Conservation (phyloP, 2,888 invertebrate genomes). For the Penaeus monodon region DNA sequence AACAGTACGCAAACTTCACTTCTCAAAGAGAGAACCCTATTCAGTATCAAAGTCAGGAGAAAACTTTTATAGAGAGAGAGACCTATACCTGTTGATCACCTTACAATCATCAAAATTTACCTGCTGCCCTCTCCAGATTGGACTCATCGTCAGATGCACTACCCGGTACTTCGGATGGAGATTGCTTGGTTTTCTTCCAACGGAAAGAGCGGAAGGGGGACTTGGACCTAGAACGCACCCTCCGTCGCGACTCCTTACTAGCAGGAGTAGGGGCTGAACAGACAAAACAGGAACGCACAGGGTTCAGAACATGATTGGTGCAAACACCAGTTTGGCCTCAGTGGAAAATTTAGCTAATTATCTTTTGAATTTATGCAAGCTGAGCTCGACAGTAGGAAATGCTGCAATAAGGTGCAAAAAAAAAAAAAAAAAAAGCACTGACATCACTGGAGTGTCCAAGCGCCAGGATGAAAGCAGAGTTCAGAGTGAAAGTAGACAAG, state of each 20-base stretch:
- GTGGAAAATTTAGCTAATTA: conserved; percentile 34
- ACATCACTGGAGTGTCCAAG: conserved; percentile 42
- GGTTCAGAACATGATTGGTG: conserved; percentile 47
- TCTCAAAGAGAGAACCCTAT: too few relatives aligned
- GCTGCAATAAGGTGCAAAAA: conserved; percentile 1
- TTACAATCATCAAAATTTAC: conserved; percentile 35
- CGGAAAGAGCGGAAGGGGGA: conserved; percentile 94
- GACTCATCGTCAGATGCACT: conserved; percentile 87
- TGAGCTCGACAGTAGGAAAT: conserved; percentile 8
- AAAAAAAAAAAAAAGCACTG: conserved; percentile 13
- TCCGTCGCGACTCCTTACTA: conserved; percentile 68
- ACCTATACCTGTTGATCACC: not conserved
- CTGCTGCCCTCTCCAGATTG: conserved; percentile 69
- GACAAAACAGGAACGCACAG: conserved; percentile 56
- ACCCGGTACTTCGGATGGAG: conserved; percentile 72
- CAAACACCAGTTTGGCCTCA: conserved; percentile 35
- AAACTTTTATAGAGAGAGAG: not conserved
- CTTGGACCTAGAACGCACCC: conserved; percentile 91
- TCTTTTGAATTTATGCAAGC: not conserved
- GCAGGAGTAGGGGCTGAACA: conserved; percentile 62
- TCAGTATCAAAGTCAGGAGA: not conserved
- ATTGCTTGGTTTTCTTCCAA: conserved; percentile 80
- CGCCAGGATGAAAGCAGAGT: conserved; percentile 42
- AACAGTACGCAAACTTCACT: not conserved
- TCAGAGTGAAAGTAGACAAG: not conserved